phyloP scores from a whole-genome alignment of 2,888 invertebrate species.

The Drosophila histrio region DNA sequence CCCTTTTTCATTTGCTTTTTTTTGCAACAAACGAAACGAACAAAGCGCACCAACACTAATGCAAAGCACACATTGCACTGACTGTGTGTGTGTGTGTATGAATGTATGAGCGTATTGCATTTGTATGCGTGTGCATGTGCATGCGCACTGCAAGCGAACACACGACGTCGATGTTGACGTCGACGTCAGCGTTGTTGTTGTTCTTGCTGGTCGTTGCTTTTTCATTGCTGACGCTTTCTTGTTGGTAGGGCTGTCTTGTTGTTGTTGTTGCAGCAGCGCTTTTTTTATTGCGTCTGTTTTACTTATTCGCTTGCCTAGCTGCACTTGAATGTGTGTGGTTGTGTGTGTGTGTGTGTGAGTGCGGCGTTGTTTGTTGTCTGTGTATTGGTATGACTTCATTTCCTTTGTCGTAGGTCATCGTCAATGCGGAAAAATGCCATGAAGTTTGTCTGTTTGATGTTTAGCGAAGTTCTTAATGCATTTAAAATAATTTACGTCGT shows the following conservation, averaged over 20 bases:
- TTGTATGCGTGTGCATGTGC: slow-evolving; percentile 63
- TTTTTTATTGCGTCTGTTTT: slow-evolving; percentile 48
- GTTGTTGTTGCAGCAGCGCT: slow-evolving; percentile 31
- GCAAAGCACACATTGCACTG: slow-evolving; percentile 30
- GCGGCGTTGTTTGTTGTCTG: slow-evolving; percentile 12
- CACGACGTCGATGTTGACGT: slow-evolving; percentile 23
- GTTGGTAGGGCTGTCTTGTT: slow-evolving; percentile 44
- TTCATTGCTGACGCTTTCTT: slow-evolving; percentile 54
- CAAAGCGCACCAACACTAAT: slow-evolving; percentile 66
- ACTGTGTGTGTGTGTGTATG: slow-evolving; percentile 15
- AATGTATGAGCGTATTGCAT: slow-evolving; percentile 24
- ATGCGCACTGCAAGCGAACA: slow-evolving; percentile 68
- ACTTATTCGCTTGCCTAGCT: slow-evolving; percentile 65
- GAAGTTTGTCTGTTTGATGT: slow-evolving; percentile 12
- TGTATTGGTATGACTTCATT: slow-evolving; percentile 82
- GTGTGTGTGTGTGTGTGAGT: slow-evolving; percentile 12
- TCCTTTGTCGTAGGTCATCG: slow-evolving; percentile 84
- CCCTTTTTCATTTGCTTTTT: slow-evolving; percentile 16
- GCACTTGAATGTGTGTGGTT: slow-evolving; percentile 46
- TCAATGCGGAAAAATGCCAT: slow-evolving; percentile 67
- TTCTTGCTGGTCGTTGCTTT: slow-evolving; percentile 43
- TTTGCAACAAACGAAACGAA: slow-evolving; percentile 55
- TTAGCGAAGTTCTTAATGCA: not conserved
- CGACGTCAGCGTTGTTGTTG: slow-evolving; percentile 25
- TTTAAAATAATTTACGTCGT: not conserved